These are phyloP conservation scores for Mormyrus hasselquistii DNA, from an alignment of 2,797 vertebrate genomes.

Conservation along the genomic window DNA sequence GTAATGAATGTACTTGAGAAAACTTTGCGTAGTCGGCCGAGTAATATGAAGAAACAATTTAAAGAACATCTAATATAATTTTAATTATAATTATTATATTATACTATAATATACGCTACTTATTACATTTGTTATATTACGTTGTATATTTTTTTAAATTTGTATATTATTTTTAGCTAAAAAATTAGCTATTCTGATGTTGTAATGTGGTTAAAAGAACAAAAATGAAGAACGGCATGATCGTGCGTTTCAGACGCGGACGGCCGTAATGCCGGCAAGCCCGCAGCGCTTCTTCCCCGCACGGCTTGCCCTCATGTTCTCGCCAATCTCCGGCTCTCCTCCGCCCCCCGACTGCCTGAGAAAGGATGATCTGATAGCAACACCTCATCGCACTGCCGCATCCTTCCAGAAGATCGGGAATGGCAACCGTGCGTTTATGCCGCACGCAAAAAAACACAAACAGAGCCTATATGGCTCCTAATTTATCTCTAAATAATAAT, in stretches of 20 bases:
- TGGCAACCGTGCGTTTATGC: background rate
- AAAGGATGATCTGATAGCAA: slow-evolving; percentile 13
- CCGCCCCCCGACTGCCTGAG: slow-evolving; percentile 3
- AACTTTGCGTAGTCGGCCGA: background rate
- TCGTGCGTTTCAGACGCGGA: background rate
- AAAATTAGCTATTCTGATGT: background rate
- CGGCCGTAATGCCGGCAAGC: background rate
- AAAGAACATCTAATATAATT: background rate
- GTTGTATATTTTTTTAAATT: background rate
- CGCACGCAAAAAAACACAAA: background rate
- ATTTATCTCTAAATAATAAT: background rate
- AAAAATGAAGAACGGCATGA: background rate
- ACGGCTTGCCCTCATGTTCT: background rate
- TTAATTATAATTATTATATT: background rate
- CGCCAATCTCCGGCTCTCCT: background rate
- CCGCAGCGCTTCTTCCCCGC: background rate
- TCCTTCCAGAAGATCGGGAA: background rate
- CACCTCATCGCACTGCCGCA: background rate
- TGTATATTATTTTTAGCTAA: background rate
- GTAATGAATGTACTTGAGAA: background rate
- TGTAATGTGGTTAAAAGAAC: background rate
- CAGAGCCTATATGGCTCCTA: background rate
- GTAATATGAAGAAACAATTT: background rate
- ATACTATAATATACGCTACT: background rate
- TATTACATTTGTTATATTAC: background rate